Base-by-base conservation (phyloP, 2,113 vertebrate genomes). In the Prietella phreatophila region DNA sequence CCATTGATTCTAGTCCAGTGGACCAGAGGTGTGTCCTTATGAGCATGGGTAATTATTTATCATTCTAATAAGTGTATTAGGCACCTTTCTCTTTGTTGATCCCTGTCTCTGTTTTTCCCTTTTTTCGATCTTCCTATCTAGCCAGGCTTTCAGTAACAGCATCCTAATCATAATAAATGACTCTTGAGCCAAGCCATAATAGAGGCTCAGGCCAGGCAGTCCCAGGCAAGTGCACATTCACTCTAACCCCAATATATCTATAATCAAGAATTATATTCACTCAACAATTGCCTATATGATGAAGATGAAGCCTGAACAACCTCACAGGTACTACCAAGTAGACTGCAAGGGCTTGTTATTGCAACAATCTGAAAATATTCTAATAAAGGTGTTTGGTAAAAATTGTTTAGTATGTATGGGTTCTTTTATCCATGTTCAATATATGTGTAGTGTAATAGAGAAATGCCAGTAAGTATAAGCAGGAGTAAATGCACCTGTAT, bases 121-220 rank as follows among this genome's bases (percentile, higher is more conserved):
- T 79, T 71, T 85, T 69, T 71, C 33, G 6, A 13, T 55, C 22
- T 56, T 84, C 36, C 75, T 39, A 53, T 83, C 63, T 19, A 30
- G 39, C 83, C 69, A 47, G 84, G 33, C 60, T 50, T 58, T 42
- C 53, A 81, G 71, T 87, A 87, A 89, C 82, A 84, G 85, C 27
- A 76, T 81, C 55, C 71, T 86, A 91, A 91, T 87, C 60, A 89
- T 86, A 89, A 89, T 86, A 89, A 89, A 88, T 88, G 69, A 22
- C 71, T 82, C 73, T 84, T 78, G 25, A 79, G 25, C 63, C 56
- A 75, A 88, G 73, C 67, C n/a, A 25, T 83, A 85, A 65, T 80
- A 75, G 58, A 88, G 30, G 83, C 63, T 88, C 58, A 76, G 69
- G 78, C 27, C 83, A 76, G 73, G 30, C 67, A 36, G 89, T 86